These are phyloP conservation scores for Lithophane semibrunnea DNA, from an alignment of 2,888 invertebrate genomes.

Conservation along the genomic window DNA sequence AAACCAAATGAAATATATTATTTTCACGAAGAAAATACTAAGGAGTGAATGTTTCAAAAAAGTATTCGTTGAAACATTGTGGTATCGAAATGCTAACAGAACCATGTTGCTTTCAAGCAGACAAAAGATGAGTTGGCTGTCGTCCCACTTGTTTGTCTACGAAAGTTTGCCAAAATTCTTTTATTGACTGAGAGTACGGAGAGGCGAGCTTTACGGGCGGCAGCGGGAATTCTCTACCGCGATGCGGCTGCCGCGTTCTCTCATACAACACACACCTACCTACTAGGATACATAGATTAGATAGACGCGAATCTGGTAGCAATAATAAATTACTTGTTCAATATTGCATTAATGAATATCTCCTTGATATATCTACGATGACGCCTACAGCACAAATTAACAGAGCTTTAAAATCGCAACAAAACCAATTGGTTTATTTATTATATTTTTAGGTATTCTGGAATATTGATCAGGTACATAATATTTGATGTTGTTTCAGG, in stretches of 20 bases:
- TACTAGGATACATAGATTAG: conserved; percentile 16
- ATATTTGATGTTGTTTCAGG: conserved; percentile 79
- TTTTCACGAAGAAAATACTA: conserved; percentile 60
- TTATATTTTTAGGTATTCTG: conserved; percentile 19
- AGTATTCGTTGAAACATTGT: conserved; percentile 78
- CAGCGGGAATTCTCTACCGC: conserved; percentile 76
- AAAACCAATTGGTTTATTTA: conserved; percentile 1
- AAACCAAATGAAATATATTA: conserved; percentile 28
- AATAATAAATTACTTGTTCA: conserved; percentile 27
- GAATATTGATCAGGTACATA: conserved; percentile 53
- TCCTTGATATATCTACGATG: conserved; percentile 16
- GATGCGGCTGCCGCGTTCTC: conserved; percentile 62
- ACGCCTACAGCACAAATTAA: not conserved
- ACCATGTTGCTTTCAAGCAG: conserved; percentile 86
- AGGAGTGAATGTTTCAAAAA: conserved; percentile 61
- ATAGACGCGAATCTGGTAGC: conserved; percentile 33
- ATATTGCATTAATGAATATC: conserved; percentile 45
- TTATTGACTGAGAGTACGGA: conserved; percentile 88
- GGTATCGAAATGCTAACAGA: conserved; percentile 85
- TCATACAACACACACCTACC: conserved; percentile 31
- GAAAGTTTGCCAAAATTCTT: conserved; percentile 90
- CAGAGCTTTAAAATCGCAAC: conserved; percentile 4
- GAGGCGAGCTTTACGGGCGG: conserved; percentile 82
- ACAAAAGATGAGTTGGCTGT: conserved; percentile 90
- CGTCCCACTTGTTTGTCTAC: conserved; percentile 89